phyloP scores from a whole-genome alignment of 2,888 invertebrate species.

The Galerucella pusilla region DNA sequence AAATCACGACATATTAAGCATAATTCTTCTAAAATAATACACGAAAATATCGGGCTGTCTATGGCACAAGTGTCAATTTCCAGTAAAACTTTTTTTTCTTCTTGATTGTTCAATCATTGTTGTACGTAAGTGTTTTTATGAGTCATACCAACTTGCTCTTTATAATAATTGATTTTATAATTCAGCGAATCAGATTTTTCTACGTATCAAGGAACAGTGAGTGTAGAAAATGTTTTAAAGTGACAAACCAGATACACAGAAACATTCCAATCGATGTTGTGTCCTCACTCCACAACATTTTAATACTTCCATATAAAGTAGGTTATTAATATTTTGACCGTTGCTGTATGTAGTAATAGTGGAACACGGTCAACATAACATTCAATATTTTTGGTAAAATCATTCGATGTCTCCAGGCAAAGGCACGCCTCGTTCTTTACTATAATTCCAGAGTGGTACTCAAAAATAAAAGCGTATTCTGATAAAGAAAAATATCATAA shows the following conservation, averaged over 20 bases:
- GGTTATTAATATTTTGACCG: conserved; percentile 18
- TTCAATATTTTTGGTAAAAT: conserved; percentile 13
- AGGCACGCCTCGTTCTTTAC: conserved; percentile 7
- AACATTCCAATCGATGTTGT: conserved; percentile 10
- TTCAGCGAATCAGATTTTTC: too few relatives aligned
- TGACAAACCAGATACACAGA: conserved; percentile 2
- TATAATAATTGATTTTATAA: background rate
- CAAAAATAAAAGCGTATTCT: background rate
- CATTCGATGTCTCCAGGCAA: background rate
- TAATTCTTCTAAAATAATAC: too few relatives aligned
- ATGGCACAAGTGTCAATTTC: too few relatives aligned
- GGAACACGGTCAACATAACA: conserved; percentile 19
- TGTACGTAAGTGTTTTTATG: background rate
- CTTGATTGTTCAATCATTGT: background rate
- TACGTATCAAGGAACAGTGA: background rate
- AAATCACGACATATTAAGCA: too few relatives aligned
- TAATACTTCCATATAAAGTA: conserved; percentile 16
- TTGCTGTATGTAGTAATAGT: conserved; percentile 11
- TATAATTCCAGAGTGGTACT: background rate
- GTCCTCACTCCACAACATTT: conserved; percentile 7
- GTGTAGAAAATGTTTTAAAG: background rate
- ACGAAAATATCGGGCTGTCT: too few relatives aligned
- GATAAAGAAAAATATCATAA: background rate
- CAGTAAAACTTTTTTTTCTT: background rate
- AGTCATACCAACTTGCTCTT: background rate